phyloP scores from a whole-genome alignment of 2,113 vertebrate species.

The rabbit (Oryctolagus cuniculus) region DNA sequence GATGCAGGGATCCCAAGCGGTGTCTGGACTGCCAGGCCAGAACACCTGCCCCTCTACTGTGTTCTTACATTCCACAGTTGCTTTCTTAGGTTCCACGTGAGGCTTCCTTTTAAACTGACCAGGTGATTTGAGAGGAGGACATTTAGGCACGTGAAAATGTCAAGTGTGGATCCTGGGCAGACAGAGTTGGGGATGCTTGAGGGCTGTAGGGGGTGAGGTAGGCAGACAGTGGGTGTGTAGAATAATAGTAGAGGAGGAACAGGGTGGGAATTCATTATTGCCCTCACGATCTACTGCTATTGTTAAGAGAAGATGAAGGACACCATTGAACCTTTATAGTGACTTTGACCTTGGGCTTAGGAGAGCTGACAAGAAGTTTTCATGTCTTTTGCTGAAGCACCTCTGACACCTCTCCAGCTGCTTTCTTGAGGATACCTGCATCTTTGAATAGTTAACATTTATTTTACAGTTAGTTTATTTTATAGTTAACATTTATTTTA shows the following conservation, averaged over 20 bases:
- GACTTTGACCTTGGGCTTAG: not conserved
- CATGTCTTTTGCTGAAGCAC: not conserved
- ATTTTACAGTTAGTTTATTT: not conserved
- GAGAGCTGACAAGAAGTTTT: not conserved
- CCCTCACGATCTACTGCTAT: not conserved
- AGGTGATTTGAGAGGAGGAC: not conserved
- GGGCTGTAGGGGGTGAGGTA: not conserved
- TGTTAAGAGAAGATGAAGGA: not conserved
- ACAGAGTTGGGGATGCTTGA: not conserved
- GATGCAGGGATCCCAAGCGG: no score
- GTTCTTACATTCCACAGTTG: not conserved
- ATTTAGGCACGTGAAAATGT: not conserved
- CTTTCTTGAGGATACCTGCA: constrained; percentile 25
- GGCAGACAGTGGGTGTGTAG: not conserved
- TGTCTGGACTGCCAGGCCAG: no score
- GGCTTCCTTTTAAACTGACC: not conserved
- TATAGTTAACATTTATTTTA: not conserved
- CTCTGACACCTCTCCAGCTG: not conserved
- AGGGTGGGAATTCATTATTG: not conserved
- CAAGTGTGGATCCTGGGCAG: not conserved
- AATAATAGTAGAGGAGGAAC: not conserved
- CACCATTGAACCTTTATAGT: not conserved
- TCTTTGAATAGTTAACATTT: not conserved
- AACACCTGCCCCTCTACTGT: not conserved
- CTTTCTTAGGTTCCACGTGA: not conserved